These are phyloP conservation scores for Drosophila recens DNA, from an alignment of 2,888 invertebrate species.

Conservation along the genomic window DNA sequence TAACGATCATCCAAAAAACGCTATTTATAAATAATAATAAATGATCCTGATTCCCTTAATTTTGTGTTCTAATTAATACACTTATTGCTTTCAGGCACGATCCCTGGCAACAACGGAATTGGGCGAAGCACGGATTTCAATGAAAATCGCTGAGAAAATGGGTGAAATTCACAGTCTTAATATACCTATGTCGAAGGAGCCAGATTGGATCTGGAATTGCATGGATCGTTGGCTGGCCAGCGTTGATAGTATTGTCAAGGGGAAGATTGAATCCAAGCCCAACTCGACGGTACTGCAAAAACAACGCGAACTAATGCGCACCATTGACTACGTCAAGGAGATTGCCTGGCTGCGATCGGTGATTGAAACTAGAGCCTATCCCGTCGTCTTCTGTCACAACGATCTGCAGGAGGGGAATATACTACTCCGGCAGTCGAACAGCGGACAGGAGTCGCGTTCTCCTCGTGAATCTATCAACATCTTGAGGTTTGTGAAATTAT, in stretches of 20 bases:
- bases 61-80: neutral
- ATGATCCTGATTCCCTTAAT: no score
- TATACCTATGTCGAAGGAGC: slow-evolving; percentile 98
- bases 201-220: slow-evolving; percentile 97
- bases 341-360: slow-evolving; percentile 89
- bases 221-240: slow-evolving; percentile 91
- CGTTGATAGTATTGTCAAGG: slow-evolving; percentile 84
- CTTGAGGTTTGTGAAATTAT: slow-evolving; percentile 55
- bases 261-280: slow-evolving; percentile 82
- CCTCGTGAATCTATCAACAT: slow-evolving; percentile 70
- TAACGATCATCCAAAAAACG: no score
- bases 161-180: slow-evolving; percentile 96
- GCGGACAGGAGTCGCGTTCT: slow-evolving; percentile 44
- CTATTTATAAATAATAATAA: no score
- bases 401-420: slow-evolving; percentile 95
- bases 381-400: slow-evolving; percentile 97
- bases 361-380: slow-evolving; percentile 88
- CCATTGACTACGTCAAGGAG: slow-evolving; percentile 88
- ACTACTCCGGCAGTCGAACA: slow-evolving; percentile 85
- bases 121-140: slow-evolving; percentile 91
- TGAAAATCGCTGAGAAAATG: slow-evolving; percentile 96
- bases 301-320: slow-evolving; percentile 68
- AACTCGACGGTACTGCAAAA: slow-evolving; percentile 63
- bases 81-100: slow-evolving; percentile 88
- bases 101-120: slow-evolving; percentile 93